phyloP scores from a whole-genome alignment of 2,797 vertebrate genomes.

The Pseudochirops cupreus region DNA sequence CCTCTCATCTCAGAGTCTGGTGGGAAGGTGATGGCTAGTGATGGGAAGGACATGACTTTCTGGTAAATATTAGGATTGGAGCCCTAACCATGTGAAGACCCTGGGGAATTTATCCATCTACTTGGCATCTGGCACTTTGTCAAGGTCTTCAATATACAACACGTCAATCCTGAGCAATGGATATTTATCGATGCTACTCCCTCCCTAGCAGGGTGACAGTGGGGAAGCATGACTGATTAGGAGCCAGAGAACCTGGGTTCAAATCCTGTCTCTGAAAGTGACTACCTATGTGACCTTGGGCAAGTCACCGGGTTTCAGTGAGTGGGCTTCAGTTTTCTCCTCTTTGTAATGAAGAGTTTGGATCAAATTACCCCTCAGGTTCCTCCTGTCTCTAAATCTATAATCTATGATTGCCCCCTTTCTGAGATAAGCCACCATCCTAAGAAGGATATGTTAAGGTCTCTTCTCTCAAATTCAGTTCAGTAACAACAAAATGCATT shows the following conservation, averaged over 20 bases:
- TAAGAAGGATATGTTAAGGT: background rate
- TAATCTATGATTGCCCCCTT: background rate
- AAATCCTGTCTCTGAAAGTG: background rate
- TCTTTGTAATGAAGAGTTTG: background rate
- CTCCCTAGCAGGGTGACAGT: background rate
- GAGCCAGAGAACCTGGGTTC: background rate
- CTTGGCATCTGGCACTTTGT: background rate
- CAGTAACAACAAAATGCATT: background rate
- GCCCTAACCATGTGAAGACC: background rate
- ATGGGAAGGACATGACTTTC: background rate
- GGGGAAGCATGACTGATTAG: background rate
- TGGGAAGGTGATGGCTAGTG: background rate
- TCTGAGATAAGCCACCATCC: background rate
- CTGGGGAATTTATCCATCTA: background rate
- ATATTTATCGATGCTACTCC: background rate
- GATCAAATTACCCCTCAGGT: background rate
- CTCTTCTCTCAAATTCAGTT: background rate
- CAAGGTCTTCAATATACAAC: background rate
- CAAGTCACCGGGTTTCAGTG: background rate
- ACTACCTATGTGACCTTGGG: background rate
- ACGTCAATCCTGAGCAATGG: background rate
- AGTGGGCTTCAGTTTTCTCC: background rate
- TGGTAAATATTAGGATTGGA: background rate
- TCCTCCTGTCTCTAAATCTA: background rate
- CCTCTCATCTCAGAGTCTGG: background rate